Evolutionary conservation across 2,113 vertebrate species (phyloP).

Genomic region (Saguinus imperator): DNA sequence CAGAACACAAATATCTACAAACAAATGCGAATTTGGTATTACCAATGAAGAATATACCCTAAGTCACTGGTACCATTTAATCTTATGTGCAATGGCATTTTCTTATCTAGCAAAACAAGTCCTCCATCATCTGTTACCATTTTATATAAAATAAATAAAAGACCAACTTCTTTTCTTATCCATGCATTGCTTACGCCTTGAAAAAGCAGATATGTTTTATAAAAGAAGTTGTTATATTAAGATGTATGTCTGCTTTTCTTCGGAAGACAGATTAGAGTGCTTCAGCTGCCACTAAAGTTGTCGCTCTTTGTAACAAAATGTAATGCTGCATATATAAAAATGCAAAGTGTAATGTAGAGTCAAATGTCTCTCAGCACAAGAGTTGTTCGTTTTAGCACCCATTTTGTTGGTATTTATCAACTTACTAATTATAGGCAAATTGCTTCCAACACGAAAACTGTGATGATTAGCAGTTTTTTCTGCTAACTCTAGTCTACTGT

Average conservation of each 20-base stretch:
- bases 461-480: conserved; percentile 77
- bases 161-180: conserved; percentile 73
- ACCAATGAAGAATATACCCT: neutral
- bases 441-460: conserved; percentile 76
- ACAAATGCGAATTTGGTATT: conserved; percentile 39
- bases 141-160: conserved; percentile 60
- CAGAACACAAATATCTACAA: conserved; percentile 30
- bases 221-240: conserved; percentile 75
- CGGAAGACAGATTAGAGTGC: conserved; percentile 77
- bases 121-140: conserved; percentile 29
- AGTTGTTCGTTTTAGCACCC: conserved; percentile 78
- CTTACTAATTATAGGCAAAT: conserved; percentile 77
- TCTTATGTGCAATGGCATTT: neutral
- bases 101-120: conserved; percentile 49
- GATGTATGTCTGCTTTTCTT: conserved; percentile 79
- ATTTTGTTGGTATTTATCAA: conserved; percentile 80
- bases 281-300: conserved; percentile 78
- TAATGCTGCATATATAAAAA: conserved; percentile 81
- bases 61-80: neutral
- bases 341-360: conserved; percentile 76
- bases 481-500: conserved; percentile 69
- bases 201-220: conserved; percentile 68
- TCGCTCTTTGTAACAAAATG: conserved; percentile 80
- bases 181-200: conserved; percentile 71
- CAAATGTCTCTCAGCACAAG: conserved; percentile 76